Conservation (phyloP, 2,797 vertebrate species). For the Sebastes iracundus region DNA sequence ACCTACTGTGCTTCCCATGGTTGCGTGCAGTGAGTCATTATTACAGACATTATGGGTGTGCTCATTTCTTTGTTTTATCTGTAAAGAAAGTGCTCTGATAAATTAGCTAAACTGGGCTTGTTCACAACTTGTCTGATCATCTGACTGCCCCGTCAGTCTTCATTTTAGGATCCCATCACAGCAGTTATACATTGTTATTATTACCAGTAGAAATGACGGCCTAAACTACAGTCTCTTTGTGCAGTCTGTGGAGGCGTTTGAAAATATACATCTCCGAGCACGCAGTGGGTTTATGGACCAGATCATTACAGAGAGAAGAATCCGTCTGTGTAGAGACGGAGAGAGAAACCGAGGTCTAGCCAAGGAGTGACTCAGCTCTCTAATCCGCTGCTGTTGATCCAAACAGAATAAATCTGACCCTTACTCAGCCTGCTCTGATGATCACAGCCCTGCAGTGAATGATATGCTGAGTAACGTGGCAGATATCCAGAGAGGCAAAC, state of each 20-base stretch:
- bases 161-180: background rate
- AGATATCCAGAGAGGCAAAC: slow-evolving; percentile 39
- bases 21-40: background rate
- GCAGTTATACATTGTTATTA: background rate
- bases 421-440: slow-evolving; percentile 30
- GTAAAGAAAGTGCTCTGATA: background rate
- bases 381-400: slow-evolving; percentile 59
- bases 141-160: background rate
- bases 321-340: background rate
- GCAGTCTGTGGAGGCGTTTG: background rate
- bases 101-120: background rate
- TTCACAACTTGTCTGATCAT: background rate
- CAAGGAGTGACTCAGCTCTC: slow-evolving; percentile 66
- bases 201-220: background rate
- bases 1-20: background rate
- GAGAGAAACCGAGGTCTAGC: slow-evolving; percentile 5
- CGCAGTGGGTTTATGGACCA: background rate
- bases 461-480: slow-evolving; percentile 59
- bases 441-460: slow-evolving; percentile 31
- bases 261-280: background rate
- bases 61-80: background rate
- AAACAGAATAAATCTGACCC: slow-evolving; percentile 64
- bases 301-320: background rate
- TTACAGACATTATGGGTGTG: background rate
- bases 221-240: background rate